phyloP scores from a whole-genome alignment of 2,113 vertebrate species.

The Phasianus colchicus region DNA sequence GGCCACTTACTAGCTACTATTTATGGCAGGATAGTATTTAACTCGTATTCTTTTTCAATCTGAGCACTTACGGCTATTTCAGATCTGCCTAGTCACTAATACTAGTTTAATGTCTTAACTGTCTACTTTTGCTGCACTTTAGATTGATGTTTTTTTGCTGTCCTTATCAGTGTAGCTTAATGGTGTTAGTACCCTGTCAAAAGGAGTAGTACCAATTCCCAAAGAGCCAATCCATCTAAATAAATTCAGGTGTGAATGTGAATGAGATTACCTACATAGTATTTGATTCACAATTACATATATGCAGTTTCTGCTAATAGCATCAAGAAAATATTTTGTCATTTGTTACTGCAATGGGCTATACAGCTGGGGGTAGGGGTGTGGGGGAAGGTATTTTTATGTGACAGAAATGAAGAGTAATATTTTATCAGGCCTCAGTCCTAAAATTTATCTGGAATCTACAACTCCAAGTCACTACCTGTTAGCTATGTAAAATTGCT shows the following conservation, averaged over 20 bases:
- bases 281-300: background rate
- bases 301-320: background rate
- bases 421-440: background rate
- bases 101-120: background rate
- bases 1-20: background rate
- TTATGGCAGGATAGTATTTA: background rate
- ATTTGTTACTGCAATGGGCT: background rate
- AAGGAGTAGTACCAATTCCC: background rate
- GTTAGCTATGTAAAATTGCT: background rate
- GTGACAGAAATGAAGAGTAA: background rate
- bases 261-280: background rate
- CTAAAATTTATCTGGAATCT: background rate
- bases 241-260: background rate
- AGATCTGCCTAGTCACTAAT: background rate
- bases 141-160: background rate
- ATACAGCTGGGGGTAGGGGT: background rate
- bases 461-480: accelerated
- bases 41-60: background rate
- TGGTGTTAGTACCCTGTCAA: background rate
- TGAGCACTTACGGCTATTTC: background rate
- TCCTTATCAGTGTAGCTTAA: background rate
- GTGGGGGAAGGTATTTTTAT: background rate
- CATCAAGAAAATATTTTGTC: background rate
- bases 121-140: background rate
- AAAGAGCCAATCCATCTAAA: background rate